phyloP scores from a whole-genome alignment of 37 sponge, comb jelly and placozoan species.

The Oscarella lobularis region DNA sequence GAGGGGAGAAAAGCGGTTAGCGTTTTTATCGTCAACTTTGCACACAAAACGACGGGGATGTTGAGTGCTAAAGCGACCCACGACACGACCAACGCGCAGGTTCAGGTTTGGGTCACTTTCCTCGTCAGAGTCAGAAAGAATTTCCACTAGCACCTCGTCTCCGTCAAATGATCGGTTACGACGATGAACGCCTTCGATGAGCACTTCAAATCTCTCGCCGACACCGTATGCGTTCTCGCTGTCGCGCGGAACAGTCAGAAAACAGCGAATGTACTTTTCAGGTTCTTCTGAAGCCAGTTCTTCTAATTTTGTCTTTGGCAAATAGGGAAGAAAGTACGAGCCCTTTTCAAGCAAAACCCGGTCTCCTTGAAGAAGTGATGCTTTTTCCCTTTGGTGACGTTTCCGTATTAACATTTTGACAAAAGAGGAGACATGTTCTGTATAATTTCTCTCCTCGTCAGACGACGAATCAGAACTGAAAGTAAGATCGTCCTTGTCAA shows the following conservation, averaged over 20 bases:
- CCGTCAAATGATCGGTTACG: background rate
- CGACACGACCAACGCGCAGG: background rate
- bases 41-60: background rate
- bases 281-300: background rate
- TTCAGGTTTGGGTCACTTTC: too few species aligned
- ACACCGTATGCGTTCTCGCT: background rate
- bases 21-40: background rate
- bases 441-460: background rate
- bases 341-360: background rate
- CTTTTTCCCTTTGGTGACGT: background rate
- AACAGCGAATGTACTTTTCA: background rate
- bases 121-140: too few species aligned
- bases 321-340: background rate
- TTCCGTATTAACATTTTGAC: too few species aligned
- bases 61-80: background rate
- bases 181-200: background rate
- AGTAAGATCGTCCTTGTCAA: background rate
- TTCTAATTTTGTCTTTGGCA: background rate
- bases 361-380: background rate
- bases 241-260: background rate
- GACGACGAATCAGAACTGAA: background rate
- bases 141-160: background rate
- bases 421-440: background rate
- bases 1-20: background rate
- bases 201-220: background rate